A percentile compares a stretch with the other conserved stretches of the same genome.
These are phyloP conservation scores for Caradrina clavipalpis DNA, from an alignment of 2,888 invertebrate genomes.

Conservation along the genomic window DNA sequence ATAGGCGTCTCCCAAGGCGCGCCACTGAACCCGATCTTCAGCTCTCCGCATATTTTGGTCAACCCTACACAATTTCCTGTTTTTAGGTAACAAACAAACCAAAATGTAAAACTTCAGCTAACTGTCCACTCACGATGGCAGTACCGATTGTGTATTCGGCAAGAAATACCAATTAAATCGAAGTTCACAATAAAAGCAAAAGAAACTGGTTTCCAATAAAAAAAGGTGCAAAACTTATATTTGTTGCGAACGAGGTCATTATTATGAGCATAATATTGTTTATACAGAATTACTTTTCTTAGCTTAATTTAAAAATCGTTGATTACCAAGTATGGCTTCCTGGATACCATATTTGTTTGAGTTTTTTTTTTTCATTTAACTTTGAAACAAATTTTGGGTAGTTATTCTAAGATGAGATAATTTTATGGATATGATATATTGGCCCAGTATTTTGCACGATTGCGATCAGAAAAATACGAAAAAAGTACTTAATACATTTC, in stretches of 20 bases:
- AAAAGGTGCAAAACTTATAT: constrained; percentile 30
- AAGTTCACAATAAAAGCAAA: constrained; percentile 43
- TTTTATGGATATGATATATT: too few species aligned
- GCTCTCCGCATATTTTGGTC: constrained; percentile 36
- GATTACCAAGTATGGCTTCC: too few species aligned
- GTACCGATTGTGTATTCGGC: constrained; percentile 46
- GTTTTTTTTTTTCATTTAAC: too few species aligned
- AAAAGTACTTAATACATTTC: too few species aligned
- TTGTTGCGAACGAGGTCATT: constrained; percentile 23
- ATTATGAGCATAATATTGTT: constrained; percentile 11
- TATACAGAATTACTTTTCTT: not conserved
- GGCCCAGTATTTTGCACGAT: too few species aligned
- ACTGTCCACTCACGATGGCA: constrained; percentile 58
- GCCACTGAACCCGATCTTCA: too few species aligned
- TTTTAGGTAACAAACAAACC: constrained; percentile 56
- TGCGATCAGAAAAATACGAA: too few species aligned
- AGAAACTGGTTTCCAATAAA: constrained; percentile 44
- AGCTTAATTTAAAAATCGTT: too few species aligned
- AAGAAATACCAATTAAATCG: constrained; percentile 53
- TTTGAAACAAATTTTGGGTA: too few species aligned
- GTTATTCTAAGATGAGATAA: too few species aligned
- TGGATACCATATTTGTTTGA: too few species aligned
- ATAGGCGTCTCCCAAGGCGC: too few species aligned
- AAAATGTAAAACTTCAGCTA: constrained; percentile 57
- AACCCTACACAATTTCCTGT: constrained; percentile 58